Percentiles rank a stretch among this genome's conserved stretches.
phyloP scores from a whole-genome alignment of 2,888 invertebrate genomes.

The Metacarcinus magister region DNA sequence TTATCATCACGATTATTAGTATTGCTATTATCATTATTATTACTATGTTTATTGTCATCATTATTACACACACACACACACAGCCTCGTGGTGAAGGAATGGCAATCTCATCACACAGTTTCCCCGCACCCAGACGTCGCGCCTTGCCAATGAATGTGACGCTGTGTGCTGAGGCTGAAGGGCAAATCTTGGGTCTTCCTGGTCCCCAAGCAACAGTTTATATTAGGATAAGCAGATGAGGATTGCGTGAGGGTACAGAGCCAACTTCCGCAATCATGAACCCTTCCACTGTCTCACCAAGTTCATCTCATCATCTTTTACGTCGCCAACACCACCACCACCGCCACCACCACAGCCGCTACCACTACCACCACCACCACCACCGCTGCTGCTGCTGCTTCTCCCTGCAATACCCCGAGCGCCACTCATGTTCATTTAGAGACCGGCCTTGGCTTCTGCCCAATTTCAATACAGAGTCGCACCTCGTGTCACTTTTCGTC shows the following conservation, averaged over 20 bases:
- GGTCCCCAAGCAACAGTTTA: too few relatives aligned
- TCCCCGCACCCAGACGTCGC: too few relatives aligned
- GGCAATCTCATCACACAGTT: too few relatives aligned
- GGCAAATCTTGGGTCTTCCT: too few relatives aligned
- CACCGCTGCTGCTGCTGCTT: neutral
- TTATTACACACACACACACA: neutral
- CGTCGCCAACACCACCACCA: neutral
- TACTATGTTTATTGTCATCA: too few relatives aligned
- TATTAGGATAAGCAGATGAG: too few relatives aligned
- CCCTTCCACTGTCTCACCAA: neutral
- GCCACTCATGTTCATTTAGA: neutral
- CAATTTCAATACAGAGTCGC: neutral
- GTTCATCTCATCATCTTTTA: neutral
- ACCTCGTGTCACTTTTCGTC: neutral
- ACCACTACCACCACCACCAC: neutral
- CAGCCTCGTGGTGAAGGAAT: neutral
- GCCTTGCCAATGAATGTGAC: too few relatives aligned
- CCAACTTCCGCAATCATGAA: too few relatives aligned
- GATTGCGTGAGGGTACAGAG: too few relatives aligned
- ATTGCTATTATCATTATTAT: too few relatives aligned
- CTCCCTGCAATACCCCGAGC: conserved; percentile 33
- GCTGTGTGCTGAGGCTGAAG: too few relatives aligned
- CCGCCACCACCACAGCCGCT: neutral
- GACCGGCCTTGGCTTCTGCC: neutral
- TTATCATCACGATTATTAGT: too few relatives aligned